Evolutionary conservation across 1,140 invertebrate genomes (phyloP), one percentile per base, ranked within the genome.

Genomic region (Bombus breviceps): DNA sequence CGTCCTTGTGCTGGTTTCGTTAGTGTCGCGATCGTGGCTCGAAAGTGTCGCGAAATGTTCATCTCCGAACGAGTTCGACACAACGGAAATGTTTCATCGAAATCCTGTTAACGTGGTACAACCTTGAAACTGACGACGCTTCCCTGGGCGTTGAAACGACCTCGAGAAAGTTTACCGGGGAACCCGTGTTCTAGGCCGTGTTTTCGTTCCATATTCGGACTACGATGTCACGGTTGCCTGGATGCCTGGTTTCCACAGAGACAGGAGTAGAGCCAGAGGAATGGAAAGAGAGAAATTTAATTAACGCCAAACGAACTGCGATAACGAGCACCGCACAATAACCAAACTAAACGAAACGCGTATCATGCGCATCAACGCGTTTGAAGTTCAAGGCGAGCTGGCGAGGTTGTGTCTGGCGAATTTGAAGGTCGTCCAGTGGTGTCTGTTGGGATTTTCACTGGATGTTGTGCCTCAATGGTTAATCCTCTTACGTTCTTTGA

Each of bases 331-430:
- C 78, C 75, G 57, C 83, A 73, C 83, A 73, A 85, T 85, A 85
- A 85, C 32, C 15, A 59, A 66, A 85, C 76, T 47, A 64, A 80
- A 71, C 39, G 75, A n/a, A 13, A 76, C 68, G 28, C n/a, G 32
- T 43, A 41, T 74, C 69, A 53, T 28, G 39, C 34, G 37, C n/a
- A 22, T 22, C 15, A 34, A 64, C 59, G 71, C 28, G 22, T 73
- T 47, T 34, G 59, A 87, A 90, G 85, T 90, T 90, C 81, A 90
- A 89, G 86, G 82, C n/a, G 64, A 81, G 18, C 41, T 47, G 22
- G 22, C 43, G 59, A 1, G 47, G 18, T 53, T 86, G 84, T 83
- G 84, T 74, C 9, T 22, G 62, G 59, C 37, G 47, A 37, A 81
- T 37, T 62, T 12, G 59, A 62, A 62, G 59, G 59, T 13, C 28